phyloP scores from a whole-genome alignment of 1,140 invertebrate genomes.

The Cataglyphis hispanica region DNA sequence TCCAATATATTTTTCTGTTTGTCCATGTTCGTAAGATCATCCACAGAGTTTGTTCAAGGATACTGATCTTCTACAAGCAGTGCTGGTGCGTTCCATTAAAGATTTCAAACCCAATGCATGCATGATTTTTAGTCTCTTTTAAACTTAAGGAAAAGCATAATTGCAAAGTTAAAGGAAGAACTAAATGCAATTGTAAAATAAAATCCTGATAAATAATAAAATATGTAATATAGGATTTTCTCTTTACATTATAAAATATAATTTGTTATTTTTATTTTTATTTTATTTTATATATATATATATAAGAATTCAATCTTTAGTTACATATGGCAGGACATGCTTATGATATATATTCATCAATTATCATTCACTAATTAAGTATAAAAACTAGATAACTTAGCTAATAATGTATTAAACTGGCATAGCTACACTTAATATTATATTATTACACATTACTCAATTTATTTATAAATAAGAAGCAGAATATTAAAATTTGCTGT shows the following conservation, averaged over 20 bases:
- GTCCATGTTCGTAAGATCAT: slow-evolving; percentile 37
- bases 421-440: background rate
- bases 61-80: slow-evolving; percentile 53
- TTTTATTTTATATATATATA: too few species aligned
- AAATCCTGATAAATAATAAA: slow-evolving; percentile 44
- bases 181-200: slow-evolving; percentile 55
- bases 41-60: slow-evolving; percentile 24
- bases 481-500: background rate
- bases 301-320: background rate
- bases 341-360: background rate
- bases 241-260: slow-evolving; percentile 9
- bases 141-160: slow-evolving; percentile 25
- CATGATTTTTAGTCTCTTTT: slow-evolving; percentile 47
- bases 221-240: slow-evolving; percentile 6
- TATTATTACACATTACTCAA: background rate
- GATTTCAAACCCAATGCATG: slow-evolving; percentile 40
- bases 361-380: background rate
- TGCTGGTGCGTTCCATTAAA: slow-evolving; percentile 53
- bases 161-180: slow-evolving; percentile 47
- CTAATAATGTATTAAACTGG: slow-evolving; percentile 8
- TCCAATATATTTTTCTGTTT: slow-evolving; percentile 27
- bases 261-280: too few species aligned
- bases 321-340: background rate
- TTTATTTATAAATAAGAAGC: slow-evolving; percentile 10
- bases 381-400: background rate